A percentile compares a stretch with the other conserved stretches of the same genome.
Conservation (phyloP, 2,113 vertebrate genomes). For the Halcyon senegalensis region DNA sequence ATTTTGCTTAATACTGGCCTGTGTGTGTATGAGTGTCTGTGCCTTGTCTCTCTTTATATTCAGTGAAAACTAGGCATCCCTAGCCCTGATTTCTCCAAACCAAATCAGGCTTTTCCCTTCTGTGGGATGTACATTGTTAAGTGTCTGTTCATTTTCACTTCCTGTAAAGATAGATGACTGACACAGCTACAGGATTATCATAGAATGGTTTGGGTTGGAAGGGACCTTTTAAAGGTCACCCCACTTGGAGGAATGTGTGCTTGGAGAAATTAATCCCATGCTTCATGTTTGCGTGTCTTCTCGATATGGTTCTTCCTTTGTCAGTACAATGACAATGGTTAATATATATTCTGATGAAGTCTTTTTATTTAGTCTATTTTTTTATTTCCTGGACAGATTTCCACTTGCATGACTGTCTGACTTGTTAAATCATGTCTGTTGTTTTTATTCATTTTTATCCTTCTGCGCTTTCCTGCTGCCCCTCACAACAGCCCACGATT, state of each 20-base stretch:
- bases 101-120: not conserved
- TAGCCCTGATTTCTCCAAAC: not conserved
- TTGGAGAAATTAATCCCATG: not conserved
- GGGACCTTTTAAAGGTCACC: no score
- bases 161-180: not conserved
- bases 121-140: not conserved
- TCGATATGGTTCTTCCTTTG: not conserved
- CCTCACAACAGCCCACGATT: not conserved
- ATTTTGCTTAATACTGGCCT: not conserved
- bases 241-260: not conserved
- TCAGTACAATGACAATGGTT: not conserved
- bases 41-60: not conserved
- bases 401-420: not conserved
- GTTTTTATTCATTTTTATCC: not conserved
- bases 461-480: not conserved
- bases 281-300: rapidly evolving
- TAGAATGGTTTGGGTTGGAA: no score
- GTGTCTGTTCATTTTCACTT: not conserved
- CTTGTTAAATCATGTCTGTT: not conserved
- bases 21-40: not conserved
- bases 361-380: not conserved
- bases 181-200: not conserved
- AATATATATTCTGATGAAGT: not conserved
- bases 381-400: not conserved
- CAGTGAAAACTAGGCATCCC: not conserved